Evolutionary conservation across 2,888 invertebrate genomes (phyloP), one percentile per base, ranked within the genome.

Genomic region (Lasioglossum zephyrum): DNA sequence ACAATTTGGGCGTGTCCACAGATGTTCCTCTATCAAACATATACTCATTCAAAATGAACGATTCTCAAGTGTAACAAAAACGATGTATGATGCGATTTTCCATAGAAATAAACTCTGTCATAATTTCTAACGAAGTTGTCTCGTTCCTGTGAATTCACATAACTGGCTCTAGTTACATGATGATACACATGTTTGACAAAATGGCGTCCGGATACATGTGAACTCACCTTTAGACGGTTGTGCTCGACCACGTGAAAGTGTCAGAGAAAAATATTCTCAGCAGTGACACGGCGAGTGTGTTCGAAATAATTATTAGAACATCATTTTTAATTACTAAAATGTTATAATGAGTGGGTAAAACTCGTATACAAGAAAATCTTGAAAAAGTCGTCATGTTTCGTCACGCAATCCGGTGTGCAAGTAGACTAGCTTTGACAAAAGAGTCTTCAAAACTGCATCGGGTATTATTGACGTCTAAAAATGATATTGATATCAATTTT

Each of bases 41-140:
- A 18, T 77, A 69, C 73, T 78, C 36, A n/a, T 69, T n/a, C 2
- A 36, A 69, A 72, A 22, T 9, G 36, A 81, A 73, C 60, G 73
- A 31, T n/a, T 44, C 36, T 74, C 41, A 16, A 39, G 41, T 39
- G n/a, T 39, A 79, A 39, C 47, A 31, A 53, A 70, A 60, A 31
- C 4, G 49, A 36, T 77, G 72, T 82, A 82, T 47, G 41, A 26
- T 73, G 31, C 73, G 69, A 69, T 72, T 87, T 82, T 57, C 77
- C 57, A 83, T 79, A 75, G 47, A 49, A 87, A 87, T 82, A 87
- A 87, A 63, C 31, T 77, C 73, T 74, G n/a, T 39, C 57, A 9
- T 82, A 70, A 82, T 72, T 86, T 86, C 57, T 41, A 73, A 53
- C n/a, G 47, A 69, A 53, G 22, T 16, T 41, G 4, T 0, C 22